Percentiles rank a stretch among this genome's conserved stretches.
These are phyloP conservation scores for Myzus persicae DNA, from an alignment of 1,140 invertebrate species.

Conservation along the genomic window DNA sequence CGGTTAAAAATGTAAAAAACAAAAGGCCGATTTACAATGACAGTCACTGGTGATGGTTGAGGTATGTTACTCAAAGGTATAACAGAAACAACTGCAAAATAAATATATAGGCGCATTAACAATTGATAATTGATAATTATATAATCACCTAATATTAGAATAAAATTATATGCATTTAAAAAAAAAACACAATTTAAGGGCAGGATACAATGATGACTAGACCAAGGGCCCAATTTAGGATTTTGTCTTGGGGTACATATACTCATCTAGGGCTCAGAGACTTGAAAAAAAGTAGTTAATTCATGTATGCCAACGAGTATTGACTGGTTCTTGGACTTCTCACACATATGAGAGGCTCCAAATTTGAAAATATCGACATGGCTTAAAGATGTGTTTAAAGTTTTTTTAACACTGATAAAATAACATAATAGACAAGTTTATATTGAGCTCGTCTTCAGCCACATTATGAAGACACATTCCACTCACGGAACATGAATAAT, in stretches of 20 bases:
- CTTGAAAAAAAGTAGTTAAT: too few relatives aligned
- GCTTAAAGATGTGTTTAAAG: not conserved
- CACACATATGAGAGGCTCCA: not conserved
- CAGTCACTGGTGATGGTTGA: not conserved
- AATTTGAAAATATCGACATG: not conserved
- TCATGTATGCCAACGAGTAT: too few relatives aligned
- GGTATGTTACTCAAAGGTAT: slow-evolving; percentile 23
- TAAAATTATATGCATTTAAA: too few relatives aligned
- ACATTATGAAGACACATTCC: not conserved
- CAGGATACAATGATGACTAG: too few relatives aligned
- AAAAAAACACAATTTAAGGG: too few relatives aligned
- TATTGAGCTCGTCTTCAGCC: not conserved
- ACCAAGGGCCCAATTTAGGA: too few relatives aligned
- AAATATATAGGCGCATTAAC: not conserved
- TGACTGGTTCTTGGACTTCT: too few relatives aligned
- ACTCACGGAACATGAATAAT: not conserved
- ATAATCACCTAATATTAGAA: too few relatives aligned
- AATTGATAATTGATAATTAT: not conserved
- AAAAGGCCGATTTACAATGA: slow-evolving; percentile 43
- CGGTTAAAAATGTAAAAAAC: slow-evolving; percentile 45
- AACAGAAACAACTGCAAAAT: slow-evolving; percentile 32
- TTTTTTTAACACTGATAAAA: not conserved
- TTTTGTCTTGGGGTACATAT: too few relatives aligned
- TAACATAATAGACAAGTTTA: not conserved
- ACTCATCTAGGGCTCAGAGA: too few relatives aligned